Base-by-base conservation (phyloP, 1,140 invertebrate genomes). In the Cydia pomonella region DNA sequence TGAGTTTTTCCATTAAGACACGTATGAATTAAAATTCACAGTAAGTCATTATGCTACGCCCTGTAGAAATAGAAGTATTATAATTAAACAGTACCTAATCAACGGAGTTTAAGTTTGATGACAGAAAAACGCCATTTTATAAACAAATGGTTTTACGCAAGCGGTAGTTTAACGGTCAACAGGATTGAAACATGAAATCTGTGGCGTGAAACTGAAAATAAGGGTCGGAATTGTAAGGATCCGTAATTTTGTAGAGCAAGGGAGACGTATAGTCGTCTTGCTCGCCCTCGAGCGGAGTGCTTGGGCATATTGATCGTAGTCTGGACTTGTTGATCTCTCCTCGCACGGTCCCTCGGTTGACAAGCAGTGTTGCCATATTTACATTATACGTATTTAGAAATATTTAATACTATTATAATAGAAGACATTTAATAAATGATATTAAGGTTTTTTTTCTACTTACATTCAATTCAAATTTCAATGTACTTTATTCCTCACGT, bases 241-340 rank as follows among this genome's bases (percentile, higher is more conserved):
- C 66, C 71, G 62, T 72, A 73, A 75, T 59, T 79, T 76, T 77
- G 76, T 76, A 74, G 75, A 79, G 82, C 78, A 83, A 80, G 77
- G 72, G 74, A 75, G 69, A 76, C 73, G 69, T 82, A 73, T 77
- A 76, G 80, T 79, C 74, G 71, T 87, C 88, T 79, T 81, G 76
- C 73, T 90, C 83, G 62, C 76, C 77, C 83, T 53, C 74, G 77
- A 77, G 79, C 81, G 66, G 75, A 86, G 87, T 86, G 81, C 81
- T 91, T 79, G 41, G 75, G 76, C 83, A 72, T 92, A 92, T 92
- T 92, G 90, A 92, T 92, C 90, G 90, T 79, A 79, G 87, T 88
- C 90, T 92, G 85, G 88, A 92, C 90, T 91, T 91, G 90, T 92
- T 91, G 90, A 92, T 92, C 85, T 79, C 81, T 64, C 50, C 76